phyloP scores from a whole-genome alignment of 1,140 invertebrate species.

The Aphelenchoides fujianensis region DNA sequence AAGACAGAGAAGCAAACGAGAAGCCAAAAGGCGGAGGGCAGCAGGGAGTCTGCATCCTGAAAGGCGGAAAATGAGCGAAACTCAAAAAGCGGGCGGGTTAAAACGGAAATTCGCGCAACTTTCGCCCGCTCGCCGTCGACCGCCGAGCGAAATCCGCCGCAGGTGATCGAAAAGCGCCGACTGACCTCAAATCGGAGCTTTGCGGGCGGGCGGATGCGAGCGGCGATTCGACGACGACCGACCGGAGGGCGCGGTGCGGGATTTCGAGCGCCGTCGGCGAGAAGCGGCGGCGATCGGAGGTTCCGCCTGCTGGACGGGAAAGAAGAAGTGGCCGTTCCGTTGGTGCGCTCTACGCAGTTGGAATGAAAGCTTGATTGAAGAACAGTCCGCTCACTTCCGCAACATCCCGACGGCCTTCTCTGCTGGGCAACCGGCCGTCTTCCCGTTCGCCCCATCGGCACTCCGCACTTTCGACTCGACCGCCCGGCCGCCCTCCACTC shows the following conservation, averaged over 20 bases:
- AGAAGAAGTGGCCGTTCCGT: background rate
- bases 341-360: no score
- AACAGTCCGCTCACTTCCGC: no score
- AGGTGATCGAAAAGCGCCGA: background rate
- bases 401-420: background rate
- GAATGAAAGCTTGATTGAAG: no score
- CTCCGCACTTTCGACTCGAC: background rate
- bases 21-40: background rate
- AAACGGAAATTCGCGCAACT: background rate
- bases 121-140: background rate
- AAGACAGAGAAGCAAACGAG: background rate
- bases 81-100: background rate
- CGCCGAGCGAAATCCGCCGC: background rate
- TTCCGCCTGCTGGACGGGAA: background rate
- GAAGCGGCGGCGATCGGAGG: no score
- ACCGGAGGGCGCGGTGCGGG: background rate
- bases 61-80: background rate
- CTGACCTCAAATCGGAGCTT: background rate
- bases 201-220: background rate
- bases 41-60: background rate
- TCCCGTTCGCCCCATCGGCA: background rate
- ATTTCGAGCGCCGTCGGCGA: no score
- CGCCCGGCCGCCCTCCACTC: background rate
- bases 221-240: no score
- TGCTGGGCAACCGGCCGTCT: background rate